These are phyloP conservation scores for Merops nubicus DNA, from an alignment of 2,113 vertebrate genomes.

Conservation along the genomic window DNA sequence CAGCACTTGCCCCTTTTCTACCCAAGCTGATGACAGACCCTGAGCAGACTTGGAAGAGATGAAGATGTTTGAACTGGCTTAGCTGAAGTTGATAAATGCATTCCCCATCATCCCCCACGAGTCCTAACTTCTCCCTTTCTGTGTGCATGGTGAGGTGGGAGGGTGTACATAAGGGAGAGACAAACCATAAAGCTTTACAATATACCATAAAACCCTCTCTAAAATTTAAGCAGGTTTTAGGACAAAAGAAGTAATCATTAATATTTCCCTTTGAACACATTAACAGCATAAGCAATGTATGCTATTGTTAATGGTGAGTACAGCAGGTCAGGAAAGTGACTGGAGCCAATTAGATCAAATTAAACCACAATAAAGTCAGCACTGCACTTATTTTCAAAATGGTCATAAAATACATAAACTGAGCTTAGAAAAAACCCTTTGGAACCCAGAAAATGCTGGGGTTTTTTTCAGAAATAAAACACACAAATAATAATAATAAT, in stretches of 20 bases:
- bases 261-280: slow-evolving; percentile 45
- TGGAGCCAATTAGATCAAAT: slow-evolving; percentile 11
- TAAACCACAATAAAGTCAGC: slow-evolving; percentile 36
- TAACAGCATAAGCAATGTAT: background rate
- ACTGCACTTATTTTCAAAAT: slow-evolving; percentile 26
- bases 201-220: slow-evolving; percentile 36
- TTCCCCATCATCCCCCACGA: background rate
- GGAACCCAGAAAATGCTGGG: background rate
- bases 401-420: background rate
- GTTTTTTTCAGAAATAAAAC: background rate
- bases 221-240: slow-evolving; percentile 26
- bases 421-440: slow-evolving; percentile 4
- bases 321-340: background rate
- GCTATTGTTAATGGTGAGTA: background rate
- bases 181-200: slow-evolving; percentile 56
- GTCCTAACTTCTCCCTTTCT: background rate
- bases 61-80: background rate
- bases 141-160: rapidly evolving
- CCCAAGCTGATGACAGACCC: slow-evolving; percentile 6
- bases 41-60: background rate
- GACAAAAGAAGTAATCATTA: slow-evolving; percentile 12
- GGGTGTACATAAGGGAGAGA: background rate
- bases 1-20: background rate
- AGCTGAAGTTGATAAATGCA: slow-evolving; percentile 31
- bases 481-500: too few species aligned